Percentiles rank a stretch among this genome's conserved stretches.
These are phyloP conservation scores for Poecilobothrus nobilitatus DNA, from an alignment of 2,888 invertebrate genomes.

Conservation along the genomic window DNA sequence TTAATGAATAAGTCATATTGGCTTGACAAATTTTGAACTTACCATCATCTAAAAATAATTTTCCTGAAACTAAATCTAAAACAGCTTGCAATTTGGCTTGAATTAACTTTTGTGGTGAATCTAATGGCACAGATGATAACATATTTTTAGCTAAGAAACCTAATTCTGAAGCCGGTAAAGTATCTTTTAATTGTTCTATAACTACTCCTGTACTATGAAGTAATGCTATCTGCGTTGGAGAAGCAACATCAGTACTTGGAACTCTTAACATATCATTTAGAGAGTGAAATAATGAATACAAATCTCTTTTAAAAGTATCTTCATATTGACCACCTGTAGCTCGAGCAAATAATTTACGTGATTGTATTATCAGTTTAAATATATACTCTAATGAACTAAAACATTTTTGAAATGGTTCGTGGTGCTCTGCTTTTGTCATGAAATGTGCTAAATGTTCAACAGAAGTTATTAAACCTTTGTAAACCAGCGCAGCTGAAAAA, in stretches of 20 bases:
- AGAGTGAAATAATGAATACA: constrained; percentile 70
- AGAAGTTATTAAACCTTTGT: constrained; percentile 81
- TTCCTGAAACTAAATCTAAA: constrained; percentile 67
- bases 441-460: constrained; percentile 85
- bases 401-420: constrained; percentile 83
- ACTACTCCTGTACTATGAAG: constrained; percentile 75
- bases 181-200: constrained; percentile 69
- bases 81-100: constrained; percentile 77
- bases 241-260: constrained; percentile 62
- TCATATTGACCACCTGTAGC: constrained; percentile 85
- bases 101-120: constrained; percentile 56
- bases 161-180: constrained; percentile 65
- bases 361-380: constrained; percentile 86
- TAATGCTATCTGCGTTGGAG: constrained; percentile 72
- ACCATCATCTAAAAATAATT: constrained; percentile 66
- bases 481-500: constrained; percentile 89
- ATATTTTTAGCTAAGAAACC: constrained; percentile 71
- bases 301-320: constrained; percentile 74
- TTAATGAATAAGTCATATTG: background rate
- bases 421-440: constrained; percentile 76
- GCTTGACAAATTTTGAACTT: constrained; percentile 18
- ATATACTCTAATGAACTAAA: constrained; percentile 86
- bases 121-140: constrained; percentile 58
- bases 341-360: constrained; percentile 70
- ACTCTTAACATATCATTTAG: constrained; percentile 68